Percentiles rank a stretch among this genome's conserved stretches.
phyloP scores from a whole-genome alignment of 2,113 vertebrate genomes.

The Ciconia stormi region DNA sequence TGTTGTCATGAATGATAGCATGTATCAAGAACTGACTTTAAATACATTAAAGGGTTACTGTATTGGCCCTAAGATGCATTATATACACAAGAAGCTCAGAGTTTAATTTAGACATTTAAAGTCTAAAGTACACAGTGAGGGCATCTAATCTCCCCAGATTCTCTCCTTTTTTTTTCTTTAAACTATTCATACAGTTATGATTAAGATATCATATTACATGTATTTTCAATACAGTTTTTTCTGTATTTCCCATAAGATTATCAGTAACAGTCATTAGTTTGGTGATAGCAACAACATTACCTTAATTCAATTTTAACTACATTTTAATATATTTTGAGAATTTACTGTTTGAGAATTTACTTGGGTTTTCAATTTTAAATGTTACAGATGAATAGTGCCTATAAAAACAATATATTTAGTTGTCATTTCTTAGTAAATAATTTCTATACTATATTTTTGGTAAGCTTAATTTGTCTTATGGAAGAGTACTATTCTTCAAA shows the following conservation, averaged over 20 bases:
- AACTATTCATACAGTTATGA: neutral
- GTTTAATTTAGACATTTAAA: neutral
- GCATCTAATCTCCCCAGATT: neutral
- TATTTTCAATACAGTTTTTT: neutral
- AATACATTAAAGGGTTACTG: neutral
- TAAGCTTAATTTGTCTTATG: neutral
- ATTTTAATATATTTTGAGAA: neutral
- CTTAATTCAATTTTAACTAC: neutral
- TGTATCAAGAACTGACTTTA: neutral
- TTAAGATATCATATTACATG: neutral
- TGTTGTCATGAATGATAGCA: neutral
- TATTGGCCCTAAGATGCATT: neutral
- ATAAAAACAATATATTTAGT: neutral
- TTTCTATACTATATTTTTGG: neutral
- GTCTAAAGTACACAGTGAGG: neutral
- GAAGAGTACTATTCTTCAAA: neutral
- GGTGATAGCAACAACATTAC: neutral
- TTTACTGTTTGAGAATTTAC: neutral
- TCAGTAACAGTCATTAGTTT: neutral
- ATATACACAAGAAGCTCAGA: neutral
- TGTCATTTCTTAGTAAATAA: neutral
- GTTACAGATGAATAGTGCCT: neutral
- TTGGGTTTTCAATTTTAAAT: neutral
- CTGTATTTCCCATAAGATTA: neutral
- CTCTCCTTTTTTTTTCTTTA: neutral